A percentile compares a stretch with the other conserved stretches of the same genome.
phyloP scores from a whole-genome alignment of 2,888 invertebrate species.

The Parnassius apollo region DNA sequence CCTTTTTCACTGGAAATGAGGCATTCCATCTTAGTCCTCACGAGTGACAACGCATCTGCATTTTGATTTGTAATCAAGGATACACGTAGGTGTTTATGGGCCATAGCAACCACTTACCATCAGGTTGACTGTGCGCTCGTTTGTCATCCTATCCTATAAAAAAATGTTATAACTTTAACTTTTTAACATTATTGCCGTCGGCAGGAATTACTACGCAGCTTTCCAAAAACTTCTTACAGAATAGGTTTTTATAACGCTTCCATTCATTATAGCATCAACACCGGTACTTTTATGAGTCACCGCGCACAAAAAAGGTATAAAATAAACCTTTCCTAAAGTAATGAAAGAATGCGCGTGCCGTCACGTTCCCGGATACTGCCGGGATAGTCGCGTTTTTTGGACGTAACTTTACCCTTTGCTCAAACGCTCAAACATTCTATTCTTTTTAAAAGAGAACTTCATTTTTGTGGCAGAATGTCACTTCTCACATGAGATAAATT shows the following conservation, averaged over 20 bases:
- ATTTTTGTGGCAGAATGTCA: not conserved
- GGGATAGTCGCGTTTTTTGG: conserved; percentile 18
- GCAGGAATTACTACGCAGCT: conserved; percentile 4
- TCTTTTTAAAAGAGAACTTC: not conserved
- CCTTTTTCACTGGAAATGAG: no score
- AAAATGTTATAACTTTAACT: not conserved
- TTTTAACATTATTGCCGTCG: not conserved
- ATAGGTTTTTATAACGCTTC: conserved; percentile 40
- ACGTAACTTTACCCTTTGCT: not conserved
- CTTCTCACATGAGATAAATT: not conserved
- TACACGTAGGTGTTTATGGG: no score
- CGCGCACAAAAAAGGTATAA: conserved; percentile 38
- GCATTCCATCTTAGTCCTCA: no score
- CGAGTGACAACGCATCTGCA: no score
- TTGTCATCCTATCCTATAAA: no score
- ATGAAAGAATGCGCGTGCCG: conserved; percentile 63
- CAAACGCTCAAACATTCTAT: not conserved
- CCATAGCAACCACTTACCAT: no score
- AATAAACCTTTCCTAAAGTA: conserved; percentile 36
- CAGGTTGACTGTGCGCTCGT: no score
- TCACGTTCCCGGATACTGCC: conserved; percentile 50
- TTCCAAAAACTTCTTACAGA: conserved; percentile 24
- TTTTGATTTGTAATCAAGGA: no score
- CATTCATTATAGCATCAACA: conserved; percentile 56
- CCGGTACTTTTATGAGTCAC: conserved; percentile 65